Base-by-base conservation (phyloP, 92 coral and sea anemone genomes). In the Metridium senile region DNA sequence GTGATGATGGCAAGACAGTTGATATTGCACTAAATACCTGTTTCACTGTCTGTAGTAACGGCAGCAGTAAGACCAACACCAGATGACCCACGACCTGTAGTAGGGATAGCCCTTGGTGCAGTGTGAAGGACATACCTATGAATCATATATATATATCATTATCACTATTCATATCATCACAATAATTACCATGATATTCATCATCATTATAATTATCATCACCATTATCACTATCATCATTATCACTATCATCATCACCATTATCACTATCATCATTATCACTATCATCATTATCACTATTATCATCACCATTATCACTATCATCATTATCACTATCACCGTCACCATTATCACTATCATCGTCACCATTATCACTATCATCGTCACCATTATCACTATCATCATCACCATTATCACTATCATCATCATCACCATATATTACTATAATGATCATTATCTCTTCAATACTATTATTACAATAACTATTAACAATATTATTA, bases 1-100 rank as follows among this genome's bases (percentile, higher is more conserved):
- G n/a, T n/a, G n/a, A n/a, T n/a, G n/a, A n/a, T n/a, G n/a, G n/a
- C n/a, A n/a, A n/a, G n/a, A n/a, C n/a, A n/a, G n/a, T n/a, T n/a
- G n/a, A n/a, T n/a, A n/a, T n/a, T n/a, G n/a, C n/a, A n/a, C n/a
- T n/a, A 1, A 59, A 22, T 68, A 94, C 99, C 90, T 70, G 97
- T 95, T 59, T 95, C 99, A 26, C 97, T 93, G 71, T 95, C 99
- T 32, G 99, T 92, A 16, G 99, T 95, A 33, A 95, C 99, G 3
- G 99, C 99, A 1, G 99, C 99, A 30, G 99, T 95, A 46, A 95
- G 77, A 63, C 99, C 99, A 25, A 95, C 99, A 6, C 99, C 99
- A 20, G 99, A 92, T 4, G 99, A 95, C 20, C 99, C 99, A 23
- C 99, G 97, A 31, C 99, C 99, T 59, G 99, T 95, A 18, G 99